phyloP scores from a whole-genome alignment of 2,888 invertebrate genomes.

The Lamellibrachia columna region DNA sequence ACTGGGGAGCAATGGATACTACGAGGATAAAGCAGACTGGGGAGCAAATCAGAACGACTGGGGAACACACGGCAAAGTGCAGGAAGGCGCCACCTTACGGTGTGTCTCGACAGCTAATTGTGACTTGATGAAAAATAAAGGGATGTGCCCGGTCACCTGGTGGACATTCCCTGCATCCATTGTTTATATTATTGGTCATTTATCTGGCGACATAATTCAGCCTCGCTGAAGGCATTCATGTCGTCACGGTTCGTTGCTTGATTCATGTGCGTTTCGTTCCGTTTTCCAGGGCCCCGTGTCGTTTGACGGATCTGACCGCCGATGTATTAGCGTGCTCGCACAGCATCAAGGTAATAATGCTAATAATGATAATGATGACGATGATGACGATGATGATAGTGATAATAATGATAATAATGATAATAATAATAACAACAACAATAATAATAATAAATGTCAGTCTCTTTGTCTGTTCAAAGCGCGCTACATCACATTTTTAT shows the following conservation, averaged over 20 bases:
- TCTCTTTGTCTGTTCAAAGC: neutral
- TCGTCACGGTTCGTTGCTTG: constrained; percentile 1
- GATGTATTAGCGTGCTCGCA: constrained; percentile 86
- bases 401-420: neutral
- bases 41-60: too few species aligned
- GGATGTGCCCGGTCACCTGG: neutral
- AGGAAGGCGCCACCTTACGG: too few species aligned
- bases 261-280: neutral
- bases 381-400: neutral
- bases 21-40: too few species aligned
- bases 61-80: too few species aligned
- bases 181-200: neutral
- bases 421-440: too few species aligned
- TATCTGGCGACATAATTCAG: neutral
- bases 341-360: constrained; percentile 83
- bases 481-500: too few species aligned
- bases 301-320: constrained; percentile 87
- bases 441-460: too few species aligned
- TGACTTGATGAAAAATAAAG: too few species aligned
- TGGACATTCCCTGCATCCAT: neutral
- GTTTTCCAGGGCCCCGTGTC: constrained; percentile 83
- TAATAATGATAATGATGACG: neutral
- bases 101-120: too few species aligned
- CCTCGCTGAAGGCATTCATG: neutral
- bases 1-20: too few species aligned